Percentiles rank a stretch among this genome's conserved stretches.
phyloP scores from a whole-genome alignment of 2,888 invertebrate species.

The Dryobotodes eremita region DNA sequence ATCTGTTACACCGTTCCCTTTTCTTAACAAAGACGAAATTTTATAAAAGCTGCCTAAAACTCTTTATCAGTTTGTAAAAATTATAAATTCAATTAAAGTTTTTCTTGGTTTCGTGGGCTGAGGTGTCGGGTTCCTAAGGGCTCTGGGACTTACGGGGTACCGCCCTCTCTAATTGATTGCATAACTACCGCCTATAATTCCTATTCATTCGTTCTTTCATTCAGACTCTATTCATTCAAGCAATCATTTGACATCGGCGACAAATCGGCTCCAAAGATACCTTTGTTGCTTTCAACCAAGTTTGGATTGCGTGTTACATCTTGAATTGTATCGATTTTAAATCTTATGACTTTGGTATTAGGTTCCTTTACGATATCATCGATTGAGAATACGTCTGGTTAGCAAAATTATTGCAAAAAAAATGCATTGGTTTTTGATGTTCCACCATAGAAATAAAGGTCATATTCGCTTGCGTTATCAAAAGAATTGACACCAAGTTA shows the following conservation, averaged over 20 bases:
- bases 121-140: slow-evolving; percentile 73
- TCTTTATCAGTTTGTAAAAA: slow-evolving; percentile 53
- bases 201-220: slow-evolving; percentile 76
- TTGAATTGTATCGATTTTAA: slow-evolving; percentile 37
- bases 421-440: background rate
- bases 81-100: slow-evolving; percentile 55
- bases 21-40: slow-evolving; percentile 42
- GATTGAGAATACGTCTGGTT: slow-evolving; percentile 1
- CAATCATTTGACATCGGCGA: slow-evolving; percentile 86
- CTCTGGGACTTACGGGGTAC: slow-evolving; percentile 65
- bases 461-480: slow-evolving; percentile 63
- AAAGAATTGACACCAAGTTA: slow-evolving; percentile 78
- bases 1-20: slow-evolving; percentile 37
- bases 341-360: slow-evolving; percentile 43
- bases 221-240: slow-evolving; percentile 73
- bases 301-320: slow-evolving; percentile 30
- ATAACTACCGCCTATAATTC: slow-evolving; percentile 82
- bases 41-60: slow-evolving; percentile 46
- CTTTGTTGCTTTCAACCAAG: slow-evolving; percentile 64
- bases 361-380: slow-evolving; percentile 2
- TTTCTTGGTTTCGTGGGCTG: slow-evolving; percentile 71
- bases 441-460: slow-evolving; percentile 22
- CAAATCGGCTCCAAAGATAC: slow-evolving; percentile 82
- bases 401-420: slow-evolving; percentile 16
- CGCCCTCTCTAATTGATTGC: slow-evolving; percentile 89